Base-by-base conservation (phyloP, 2,888 invertebrate genomes). In the Lasioglossum pauxillum region DNA sequence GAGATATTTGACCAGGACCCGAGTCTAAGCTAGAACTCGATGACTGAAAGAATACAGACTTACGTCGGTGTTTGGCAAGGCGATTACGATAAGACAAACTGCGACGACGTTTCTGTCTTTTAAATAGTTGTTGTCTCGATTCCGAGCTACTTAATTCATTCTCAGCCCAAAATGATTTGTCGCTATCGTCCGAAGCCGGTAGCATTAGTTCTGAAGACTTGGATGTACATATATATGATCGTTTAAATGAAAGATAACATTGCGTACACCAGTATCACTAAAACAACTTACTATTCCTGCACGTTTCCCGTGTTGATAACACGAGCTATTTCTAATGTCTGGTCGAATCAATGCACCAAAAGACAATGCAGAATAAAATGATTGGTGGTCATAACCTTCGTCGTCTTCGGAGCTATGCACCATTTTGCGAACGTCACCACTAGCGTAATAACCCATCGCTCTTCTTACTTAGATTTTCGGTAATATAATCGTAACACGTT, bases 121-220 rank as follows among this genome's bases (percentile, higher is more conserved):
- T 44, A 12, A 82, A 81, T 57, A 90, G 80, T 35, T 79, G 79
- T 8, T 89, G 85, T 27, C 83, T 91, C 31, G 93, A 94, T 79
- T 94, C 94, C 12, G 92, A 90, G 71, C 89, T 91, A 64, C 94
- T 94, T 57, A 92, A 83, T 81, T 94, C 94, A 80, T 94, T 94
- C 72, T 94, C 94, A 1, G 93, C 94, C 94, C 94, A 94, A 85
- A 93, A 94, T 76, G 93, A 92, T 4, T 91, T 90, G 83, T 94
- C 94, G 5, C 92, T 88, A 67, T 94, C 94, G 71, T 93, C 93
- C 7, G 91, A 85, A 73, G 90, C 83, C n/a, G 82, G 76, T 31
- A 64, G 53, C n/a, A 53, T 19, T 16, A 82, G 67, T 53, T n/a
- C 38, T 2, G 81, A 38, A 38, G 82, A 74, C 90, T 90, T 80